These are phyloP conservation scores for Brachypteracias leptosomus DNA, from an alignment of 2,113 vertebrate species.

Conservation along the genomic window DNA sequence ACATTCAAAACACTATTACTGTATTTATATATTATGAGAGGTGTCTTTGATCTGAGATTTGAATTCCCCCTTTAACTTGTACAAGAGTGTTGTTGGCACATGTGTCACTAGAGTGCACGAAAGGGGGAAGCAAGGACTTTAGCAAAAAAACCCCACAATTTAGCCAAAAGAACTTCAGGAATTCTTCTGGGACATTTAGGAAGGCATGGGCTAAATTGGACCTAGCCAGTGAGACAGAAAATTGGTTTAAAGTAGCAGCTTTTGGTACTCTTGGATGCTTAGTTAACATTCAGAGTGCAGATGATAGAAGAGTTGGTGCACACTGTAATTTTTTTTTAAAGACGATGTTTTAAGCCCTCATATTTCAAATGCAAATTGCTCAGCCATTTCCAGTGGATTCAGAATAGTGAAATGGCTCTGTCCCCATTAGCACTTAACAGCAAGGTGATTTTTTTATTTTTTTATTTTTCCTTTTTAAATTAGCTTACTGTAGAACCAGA, in stretches of 20 bases:
- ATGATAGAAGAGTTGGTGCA: constrained; percentile 18
- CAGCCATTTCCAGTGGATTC: constrained; percentile 51
- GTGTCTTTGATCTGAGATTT: neutral
- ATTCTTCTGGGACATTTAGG: neutral
- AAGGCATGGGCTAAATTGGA: neutral
- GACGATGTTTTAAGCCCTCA: constrained; percentile 45
- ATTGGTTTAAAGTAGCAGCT: neutral
- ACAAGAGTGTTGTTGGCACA: neutral
- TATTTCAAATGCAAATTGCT: constrained; percentile 64
- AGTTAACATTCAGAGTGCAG: constrained; percentile 43
- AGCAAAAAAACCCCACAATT: neutral
- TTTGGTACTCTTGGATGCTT: neutral
- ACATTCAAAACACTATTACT: neutral
- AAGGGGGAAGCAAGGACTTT: neutral
- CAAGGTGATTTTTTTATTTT: constrained; percentile 31
- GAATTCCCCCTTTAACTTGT: neutral
- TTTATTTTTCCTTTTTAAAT: neutral
- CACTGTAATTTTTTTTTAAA: constrained; percentile 36
- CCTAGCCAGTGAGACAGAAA: neutral
- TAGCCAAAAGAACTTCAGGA: neutral
- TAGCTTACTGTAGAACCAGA: constrained; percentile 57
- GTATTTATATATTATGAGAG: neutral
- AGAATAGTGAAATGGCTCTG: constrained; percentile 50
- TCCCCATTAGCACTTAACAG: constrained; percentile 59
- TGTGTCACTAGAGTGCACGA: neutral